Base-by-base conservation (phyloP, 92 coral and sea anemone genomes). In the Epizoanthus stellaris region DNA sequence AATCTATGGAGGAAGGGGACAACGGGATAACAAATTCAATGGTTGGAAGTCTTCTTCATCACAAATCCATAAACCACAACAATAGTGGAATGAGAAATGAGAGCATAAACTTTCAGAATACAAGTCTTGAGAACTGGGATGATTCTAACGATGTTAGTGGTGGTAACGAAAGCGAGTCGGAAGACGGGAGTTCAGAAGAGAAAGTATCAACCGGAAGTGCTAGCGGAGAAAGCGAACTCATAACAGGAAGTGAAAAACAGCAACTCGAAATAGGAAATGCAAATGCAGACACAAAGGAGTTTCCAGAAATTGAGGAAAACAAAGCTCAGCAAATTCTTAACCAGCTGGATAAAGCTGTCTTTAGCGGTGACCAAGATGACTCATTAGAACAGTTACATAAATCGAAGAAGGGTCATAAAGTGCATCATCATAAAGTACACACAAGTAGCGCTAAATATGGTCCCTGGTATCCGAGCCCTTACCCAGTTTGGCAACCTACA, bases 291-390 rank as follows among this genome's bases (percentile, higher is more conserved):
- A 15, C 0, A 38, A 9, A 38, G 4, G 9, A n/a, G 10, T 59
- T 76, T n/a, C 64, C 82, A 59, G 30, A 76, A 6, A 17, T 36
- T 45, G 57, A 60, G 10, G 45, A 76, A 3, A 19, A 67, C 36
- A 90, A 77, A 63, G 80, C 87, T 19, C 83, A 88, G 54, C 85
- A 88, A 88, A 86, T 93, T 76, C 86, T 93, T 71, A 54, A 89
- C 64, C 86, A 87, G 57, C 87, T 90, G 5, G 95, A 93, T 73
- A 61, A 72, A 81, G 88, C 86, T 85, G 65, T 82, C 52, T 86
- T 85, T 65, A 87, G 82, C 77, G 93, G 92, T 23, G 60, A 88
- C 23, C 61, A 81, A 20, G 73, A 54, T 21, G 88, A 88, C 7
- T 63, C 83, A 10, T 5, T 79, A 21, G 72, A 63, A 21, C 21